Conservation (phyloP, 2,888 invertebrate species). For the Drosophila affinis region DNA sequence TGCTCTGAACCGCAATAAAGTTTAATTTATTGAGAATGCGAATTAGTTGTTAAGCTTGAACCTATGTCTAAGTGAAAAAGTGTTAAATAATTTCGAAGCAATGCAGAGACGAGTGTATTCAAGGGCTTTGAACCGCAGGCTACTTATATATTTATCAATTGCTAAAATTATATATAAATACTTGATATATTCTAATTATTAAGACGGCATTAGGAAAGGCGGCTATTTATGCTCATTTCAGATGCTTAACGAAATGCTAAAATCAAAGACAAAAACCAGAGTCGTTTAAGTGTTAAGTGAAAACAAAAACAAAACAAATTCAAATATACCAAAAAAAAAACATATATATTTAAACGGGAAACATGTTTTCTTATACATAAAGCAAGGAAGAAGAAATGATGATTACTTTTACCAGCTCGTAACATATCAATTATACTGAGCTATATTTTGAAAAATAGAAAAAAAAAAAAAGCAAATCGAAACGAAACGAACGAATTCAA, state of each 20-base stretch:
- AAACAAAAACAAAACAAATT: conserved; percentile 23
- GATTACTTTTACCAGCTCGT: conserved; percentile 66
- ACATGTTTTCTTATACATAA: conserved; percentile 53
- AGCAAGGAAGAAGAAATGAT: conserved; percentile 30
- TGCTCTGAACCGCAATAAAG: conserved; percentile 28
- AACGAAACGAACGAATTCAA: conserved; percentile 65
- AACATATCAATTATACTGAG: conserved; percentile 76
- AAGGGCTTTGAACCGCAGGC: conserved; percentile 32
- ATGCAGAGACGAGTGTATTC: conserved; percentile 36
- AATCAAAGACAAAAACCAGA: conserved; percentile 28
- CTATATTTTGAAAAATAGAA: conserved; percentile 57
- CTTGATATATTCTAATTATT: conserved; percentile 24
- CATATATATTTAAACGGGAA: conserved; percentile 31
- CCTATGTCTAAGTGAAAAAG: conserved; percentile 43
- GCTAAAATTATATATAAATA: conserved; percentile 46
- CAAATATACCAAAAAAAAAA: conserved; percentile 48
- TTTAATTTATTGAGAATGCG: conserved; percentile 37
- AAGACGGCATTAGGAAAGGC: conserved; percentile 34
- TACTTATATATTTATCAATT: conserved; percentile 65
- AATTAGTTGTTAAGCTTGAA: conserved; percentile 50
- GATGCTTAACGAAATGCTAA: conserved; percentile 48
- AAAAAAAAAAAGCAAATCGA: conserved; percentile 40
- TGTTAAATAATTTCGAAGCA: conserved; percentile 64
- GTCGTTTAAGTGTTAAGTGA: conserved; percentile 53
- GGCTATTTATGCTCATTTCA: conserved; percentile 66